Evolutionary conservation across 2,113 vertebrate species (phyloP), one percentile per base, ranked within the genome.

Genomic region (Australoheros scitulus): DNA sequence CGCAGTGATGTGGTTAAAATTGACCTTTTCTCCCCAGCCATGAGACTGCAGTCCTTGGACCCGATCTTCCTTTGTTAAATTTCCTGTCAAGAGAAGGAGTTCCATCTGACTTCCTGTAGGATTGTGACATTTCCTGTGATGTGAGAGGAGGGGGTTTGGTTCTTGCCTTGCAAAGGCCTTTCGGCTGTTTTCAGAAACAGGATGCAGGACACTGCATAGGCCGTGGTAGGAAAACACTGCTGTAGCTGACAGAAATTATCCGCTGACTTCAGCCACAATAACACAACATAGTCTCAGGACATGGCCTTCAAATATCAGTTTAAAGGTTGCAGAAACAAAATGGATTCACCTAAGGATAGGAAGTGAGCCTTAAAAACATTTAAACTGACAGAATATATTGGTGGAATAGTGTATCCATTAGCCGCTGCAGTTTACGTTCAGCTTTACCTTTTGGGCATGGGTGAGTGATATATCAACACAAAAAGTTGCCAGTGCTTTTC

Each of bases 41-140:
- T 43, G 84, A 77, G 87, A 52, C 77, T 78, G 74, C 76, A 55
- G 76, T 64, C 83, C 81, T 78, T 68, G 77, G 63, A 61, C 81
- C 70, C 76, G 36, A 81, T 93, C 89, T 92, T 64, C 79, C 87
- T 93, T 92, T 94, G 88, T 92, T 80, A 52, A 85, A 91, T 89
- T 93, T 94, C 93, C 92, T 92, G 91, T 90, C 77, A 85, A 80
- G 83, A 91, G 86, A 90, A 64, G 79, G 86, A 86, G 89, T 88
- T 87, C 81, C 87, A 76, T 93, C 91, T 88, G 79, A 93, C 92
- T 94, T 95, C 94, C 94, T 91, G 83, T 90, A 50, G 85, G 89
- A 89, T 91, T 87, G 86, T 59, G 80, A 82, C 85, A 80, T 93
- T 94, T 94, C 91, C 93, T 92, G 90, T 91, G 58, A 79, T 77